Conservation (phyloP, 2,113 vertebrate genomes). For the Orientallactaga bullata region DNA sequence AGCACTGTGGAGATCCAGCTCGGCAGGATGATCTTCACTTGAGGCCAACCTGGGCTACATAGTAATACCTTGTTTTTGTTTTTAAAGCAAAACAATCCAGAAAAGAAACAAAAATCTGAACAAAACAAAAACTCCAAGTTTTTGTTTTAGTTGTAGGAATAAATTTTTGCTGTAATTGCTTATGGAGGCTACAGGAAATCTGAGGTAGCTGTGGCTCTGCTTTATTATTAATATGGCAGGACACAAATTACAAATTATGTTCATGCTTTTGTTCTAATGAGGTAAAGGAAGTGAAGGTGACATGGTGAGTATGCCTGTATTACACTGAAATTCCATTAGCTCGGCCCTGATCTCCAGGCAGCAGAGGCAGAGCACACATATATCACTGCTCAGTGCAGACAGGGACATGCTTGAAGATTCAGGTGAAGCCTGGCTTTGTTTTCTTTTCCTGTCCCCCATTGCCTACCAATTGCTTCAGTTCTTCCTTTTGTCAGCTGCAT, state of each 20-base stretch:
- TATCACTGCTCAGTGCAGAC: slow-evolving; percentile 55
- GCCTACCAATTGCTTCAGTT: too few species aligned
- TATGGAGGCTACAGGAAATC: neutral
- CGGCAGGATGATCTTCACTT: neutral
- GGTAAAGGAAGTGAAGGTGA: neutral
- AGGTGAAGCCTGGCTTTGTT: neutral
- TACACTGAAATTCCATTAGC: slow-evolving; percentile 38
- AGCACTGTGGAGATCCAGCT: neutral
- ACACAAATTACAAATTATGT: slow-evolving; percentile 20
- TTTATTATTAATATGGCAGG: slow-evolving; percentile 36
- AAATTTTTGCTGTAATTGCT: slow-evolving; percentile 31
- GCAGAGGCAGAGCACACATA: slow-evolving; percentile 22
- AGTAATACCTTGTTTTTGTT: neutral
- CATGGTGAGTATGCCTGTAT: neutral
- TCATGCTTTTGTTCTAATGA: slow-evolving; percentile 48
- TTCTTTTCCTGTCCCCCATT: neutral
- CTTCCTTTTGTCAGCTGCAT: neutral
- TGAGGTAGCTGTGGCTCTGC: neutral
- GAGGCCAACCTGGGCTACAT: neutral
- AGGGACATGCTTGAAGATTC: neutral
- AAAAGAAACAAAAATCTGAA: neutral
- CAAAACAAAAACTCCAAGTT: neutral
- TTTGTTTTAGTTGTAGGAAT: neutral
- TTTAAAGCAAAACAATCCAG: neutral
- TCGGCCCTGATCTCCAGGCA: slow-evolving; percentile 41